Evolutionary conservation across 2,113 vertebrate genomes (phyloP).

Genomic region (Cryptomyrus ogoouensis): DNA sequence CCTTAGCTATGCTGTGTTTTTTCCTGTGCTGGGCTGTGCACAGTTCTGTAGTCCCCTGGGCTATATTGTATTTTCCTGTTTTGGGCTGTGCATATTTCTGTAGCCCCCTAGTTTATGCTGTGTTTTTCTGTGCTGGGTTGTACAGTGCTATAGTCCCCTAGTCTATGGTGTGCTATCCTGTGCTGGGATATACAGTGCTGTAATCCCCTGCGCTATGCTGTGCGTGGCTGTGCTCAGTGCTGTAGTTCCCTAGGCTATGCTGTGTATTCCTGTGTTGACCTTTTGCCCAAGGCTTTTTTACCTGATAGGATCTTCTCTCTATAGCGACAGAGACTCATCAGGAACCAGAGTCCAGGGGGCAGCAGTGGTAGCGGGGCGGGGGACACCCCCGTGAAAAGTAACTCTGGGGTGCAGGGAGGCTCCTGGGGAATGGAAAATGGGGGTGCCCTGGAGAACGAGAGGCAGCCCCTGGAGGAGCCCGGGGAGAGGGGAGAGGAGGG

Average conservation of each 20-base stretch:
- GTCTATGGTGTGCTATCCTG: background rate
- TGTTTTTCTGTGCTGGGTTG: background rate
- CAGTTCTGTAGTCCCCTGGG: background rate
- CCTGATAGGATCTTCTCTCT: background rate
- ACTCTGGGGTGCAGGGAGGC: conserved; percentile 11
- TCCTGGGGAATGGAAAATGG: conserved; percentile 60
- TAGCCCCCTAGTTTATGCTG: background rate
- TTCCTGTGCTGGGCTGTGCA: background rate
- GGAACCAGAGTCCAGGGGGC: conserved; percentile 38
- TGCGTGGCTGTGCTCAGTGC: background rate
- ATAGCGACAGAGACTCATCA: conserved; percentile 63
- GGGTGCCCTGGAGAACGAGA: conserved; percentile 38
- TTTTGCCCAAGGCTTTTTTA: background rate
- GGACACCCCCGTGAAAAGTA: conserved; percentile 47
- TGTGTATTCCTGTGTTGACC: background rate
- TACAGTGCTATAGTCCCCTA: background rate
- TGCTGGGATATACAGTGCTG: background rate
- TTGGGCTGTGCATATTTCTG: background rate
- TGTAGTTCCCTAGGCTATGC: background rate
- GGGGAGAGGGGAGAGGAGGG: conserved; percentile 24
- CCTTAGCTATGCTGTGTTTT: background rate
- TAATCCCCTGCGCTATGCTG: background rate
- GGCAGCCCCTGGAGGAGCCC: conserved; percentile 31
- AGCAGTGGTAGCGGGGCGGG: conserved; percentile 33
- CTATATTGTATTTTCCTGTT: background rate